Percentiles rank a stretch among this genome's conserved stretches.
Conservation (phyloP, 2,797 vertebrate genomes). For the Synaphobranchus kaupii region DNA sequence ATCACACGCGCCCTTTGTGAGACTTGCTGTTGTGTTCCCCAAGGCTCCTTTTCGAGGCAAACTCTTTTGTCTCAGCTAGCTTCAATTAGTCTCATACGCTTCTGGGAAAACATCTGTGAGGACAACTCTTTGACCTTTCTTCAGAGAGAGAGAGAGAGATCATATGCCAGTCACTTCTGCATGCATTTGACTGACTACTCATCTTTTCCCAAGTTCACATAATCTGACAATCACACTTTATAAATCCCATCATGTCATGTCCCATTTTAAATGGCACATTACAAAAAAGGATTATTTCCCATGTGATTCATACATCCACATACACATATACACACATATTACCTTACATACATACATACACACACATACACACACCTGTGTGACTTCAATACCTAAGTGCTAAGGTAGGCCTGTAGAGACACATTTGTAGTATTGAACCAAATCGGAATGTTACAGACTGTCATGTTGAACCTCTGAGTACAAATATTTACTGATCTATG, state of each 20-base stretch:
- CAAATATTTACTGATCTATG: conserved; percentile 15
- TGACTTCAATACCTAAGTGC: background rate
- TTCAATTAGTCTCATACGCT: conserved; percentile 24
- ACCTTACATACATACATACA: too few relatives aligned
- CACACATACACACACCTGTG: background rate
- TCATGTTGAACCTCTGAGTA: background rate
- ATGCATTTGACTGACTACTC: background rate
- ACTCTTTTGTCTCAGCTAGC: conserved; percentile 19
- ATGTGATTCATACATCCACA: background rate
- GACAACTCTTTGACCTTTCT: conserved; percentile 4
- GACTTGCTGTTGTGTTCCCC: background rate
- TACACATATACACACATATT: too few relatives aligned
- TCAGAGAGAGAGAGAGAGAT: background rate
- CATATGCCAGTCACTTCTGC: background rate
- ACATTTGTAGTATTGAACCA: background rate
- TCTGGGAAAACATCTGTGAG: conserved; percentile 1
- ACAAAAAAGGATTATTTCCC: background rate
- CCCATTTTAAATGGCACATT: background rate
- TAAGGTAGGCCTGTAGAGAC: background rate
- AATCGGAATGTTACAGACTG: background rate
- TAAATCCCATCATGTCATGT: background rate
- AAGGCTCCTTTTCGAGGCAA: background rate
- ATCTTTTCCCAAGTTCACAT: background rate
- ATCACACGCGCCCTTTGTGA: conserved; percentile 35
- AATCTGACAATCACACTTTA: background rate